phyloP scores from a whole-genome alignment of 1,140 invertebrate genomes.

The Euwallacea similis region DNA sequence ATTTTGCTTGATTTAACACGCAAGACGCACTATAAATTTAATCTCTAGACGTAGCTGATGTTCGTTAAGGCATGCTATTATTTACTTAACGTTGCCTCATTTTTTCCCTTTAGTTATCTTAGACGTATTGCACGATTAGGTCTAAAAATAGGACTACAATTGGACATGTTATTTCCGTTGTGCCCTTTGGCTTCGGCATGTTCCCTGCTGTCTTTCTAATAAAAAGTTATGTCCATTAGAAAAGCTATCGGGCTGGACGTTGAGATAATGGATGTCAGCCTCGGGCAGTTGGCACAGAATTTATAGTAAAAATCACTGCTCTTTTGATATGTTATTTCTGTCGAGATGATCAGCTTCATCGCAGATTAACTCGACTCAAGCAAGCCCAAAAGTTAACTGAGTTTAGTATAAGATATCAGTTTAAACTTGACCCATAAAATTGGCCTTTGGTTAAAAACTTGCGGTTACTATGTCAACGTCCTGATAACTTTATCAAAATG shows the following conservation, averaged over 20 bases:
- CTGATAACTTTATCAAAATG: too few species aligned
- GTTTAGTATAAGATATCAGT: too few species aligned
- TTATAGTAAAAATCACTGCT: too few species aligned
- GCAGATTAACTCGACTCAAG: too few species aligned
- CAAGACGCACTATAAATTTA: slow-evolving; percentile 3
- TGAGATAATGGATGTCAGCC: slow-evolving; percentile 7
- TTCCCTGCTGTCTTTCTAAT: slow-evolving; percentile 10
- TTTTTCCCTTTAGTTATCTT: slow-evolving; percentile 5
- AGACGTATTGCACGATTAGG: slow-evolving; percentile 3
- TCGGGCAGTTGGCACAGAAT: background rate
- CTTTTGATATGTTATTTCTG: too few species aligned
- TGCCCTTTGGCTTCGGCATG: slow-evolving; percentile 18
- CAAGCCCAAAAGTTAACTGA: too few species aligned
- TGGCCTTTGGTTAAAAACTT: too few species aligned
- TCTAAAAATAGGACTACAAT: slow-evolving; percentile 13
- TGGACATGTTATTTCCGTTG: slow-evolving; percentile 19
- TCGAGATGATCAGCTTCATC: too few species aligned
- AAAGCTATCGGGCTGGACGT: slow-evolving; percentile 8
- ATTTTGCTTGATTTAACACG: background rate
- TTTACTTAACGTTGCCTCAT: slow-evolving; percentile 4
- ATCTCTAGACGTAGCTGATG: background rate
- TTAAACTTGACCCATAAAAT: too few species aligned
- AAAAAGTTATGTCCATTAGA: slow-evolving; percentile 16
- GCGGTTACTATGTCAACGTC: too few species aligned
- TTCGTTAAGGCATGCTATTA: slow-evolving; percentile 3